These are phyloP conservation scores for Platichthys flesus DNA, from an alignment of 2,113 vertebrate genomes.

Conservation along the genomic window DNA sequence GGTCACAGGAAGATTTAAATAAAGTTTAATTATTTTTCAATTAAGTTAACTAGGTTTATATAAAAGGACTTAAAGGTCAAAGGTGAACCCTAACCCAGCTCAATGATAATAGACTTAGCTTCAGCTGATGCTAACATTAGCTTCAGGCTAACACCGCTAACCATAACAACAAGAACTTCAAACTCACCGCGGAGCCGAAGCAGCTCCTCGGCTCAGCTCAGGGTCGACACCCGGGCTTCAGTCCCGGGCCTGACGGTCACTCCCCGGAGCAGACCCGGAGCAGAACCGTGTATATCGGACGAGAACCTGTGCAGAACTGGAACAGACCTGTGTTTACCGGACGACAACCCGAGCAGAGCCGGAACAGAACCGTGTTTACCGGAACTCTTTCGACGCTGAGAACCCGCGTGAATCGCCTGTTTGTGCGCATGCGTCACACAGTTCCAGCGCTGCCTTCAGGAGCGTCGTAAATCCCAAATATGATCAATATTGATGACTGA, in stretches of 20 bases:
- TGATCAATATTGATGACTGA: no score
- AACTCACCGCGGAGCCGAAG: no score
- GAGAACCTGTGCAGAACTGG: neutral
- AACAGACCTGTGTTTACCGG: neutral
- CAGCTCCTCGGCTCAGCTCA: neutral
- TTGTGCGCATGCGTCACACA: neutral
- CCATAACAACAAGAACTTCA: neutral
- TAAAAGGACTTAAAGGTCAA: no score
- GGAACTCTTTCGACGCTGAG: neutral
- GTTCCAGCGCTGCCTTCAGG: neutral
- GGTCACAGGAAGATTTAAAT: no score
- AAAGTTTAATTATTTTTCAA: no score
- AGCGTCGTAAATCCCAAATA: neutral
- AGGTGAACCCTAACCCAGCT: neutral
- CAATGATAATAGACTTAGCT: neutral
- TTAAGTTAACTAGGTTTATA: no score
- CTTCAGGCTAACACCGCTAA: neutral
- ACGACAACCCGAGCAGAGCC: neutral
- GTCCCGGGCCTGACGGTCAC: neutral
- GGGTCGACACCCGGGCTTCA: neutral
- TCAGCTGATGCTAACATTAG: slow-evolving; percentile 18
- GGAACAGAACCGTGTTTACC: neutral
- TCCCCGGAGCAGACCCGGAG: neutral
- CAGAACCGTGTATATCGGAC: neutral
- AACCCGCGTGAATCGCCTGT: neutral